A percentile compares a stretch with the other conserved stretches of the same genome.
These are phyloP conservation scores for Crocidura indochinensis DNA, from an alignment of 2,797 vertebrate species.

Conservation along the genomic window DNA sequence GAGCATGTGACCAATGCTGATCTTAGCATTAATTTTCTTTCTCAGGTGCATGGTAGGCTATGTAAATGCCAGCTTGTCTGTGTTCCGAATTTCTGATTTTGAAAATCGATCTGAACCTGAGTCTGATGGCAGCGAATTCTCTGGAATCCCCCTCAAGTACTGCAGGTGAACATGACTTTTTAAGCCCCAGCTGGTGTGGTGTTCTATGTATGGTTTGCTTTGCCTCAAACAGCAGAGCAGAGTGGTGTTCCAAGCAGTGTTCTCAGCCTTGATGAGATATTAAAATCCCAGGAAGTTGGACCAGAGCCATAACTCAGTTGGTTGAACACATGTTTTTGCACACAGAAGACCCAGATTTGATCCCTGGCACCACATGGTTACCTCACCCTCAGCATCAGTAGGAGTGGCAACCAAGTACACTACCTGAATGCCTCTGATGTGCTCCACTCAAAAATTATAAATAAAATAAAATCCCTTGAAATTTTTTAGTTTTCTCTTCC, in stretches of 20 bases:
- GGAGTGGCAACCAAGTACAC: too few species aligned
- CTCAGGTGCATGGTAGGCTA: constrained; percentile 96
- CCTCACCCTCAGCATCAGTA: too few species aligned
- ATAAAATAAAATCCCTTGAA: neutral
- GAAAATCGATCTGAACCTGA: constrained; percentile 94
- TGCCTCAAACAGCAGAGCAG: too few species aligned
- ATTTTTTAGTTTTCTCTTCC: constrained; percentile 26
- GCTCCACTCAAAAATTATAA: too few species aligned
- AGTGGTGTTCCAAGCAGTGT: neutral
- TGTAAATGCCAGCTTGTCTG: constrained; percentile 96
- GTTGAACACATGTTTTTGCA: too few species aligned
- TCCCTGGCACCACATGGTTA: too few species aligned
- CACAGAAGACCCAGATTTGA: too few species aligned
- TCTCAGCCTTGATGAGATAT: neutral
- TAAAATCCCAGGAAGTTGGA: neutral
- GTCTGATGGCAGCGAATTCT: constrained; percentile 93
- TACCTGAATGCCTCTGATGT: too few species aligned
- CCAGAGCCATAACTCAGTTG: too few species aligned
- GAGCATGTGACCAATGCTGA: constrained; percentile 64
- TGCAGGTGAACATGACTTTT: constrained; percentile 92
- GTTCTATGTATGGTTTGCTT: rapidly evolving
- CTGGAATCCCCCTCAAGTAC: constrained; percentile 93
- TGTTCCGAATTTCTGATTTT: constrained; percentile 95
- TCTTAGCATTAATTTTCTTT: constrained; percentile 69
- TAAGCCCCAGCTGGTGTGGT: neutral